Evolutionary conservation across 2,888 invertebrate species (phyloP), one percentile per base, ranked within the genome.

Genomic region (Drosophila antonietae): DNA sequence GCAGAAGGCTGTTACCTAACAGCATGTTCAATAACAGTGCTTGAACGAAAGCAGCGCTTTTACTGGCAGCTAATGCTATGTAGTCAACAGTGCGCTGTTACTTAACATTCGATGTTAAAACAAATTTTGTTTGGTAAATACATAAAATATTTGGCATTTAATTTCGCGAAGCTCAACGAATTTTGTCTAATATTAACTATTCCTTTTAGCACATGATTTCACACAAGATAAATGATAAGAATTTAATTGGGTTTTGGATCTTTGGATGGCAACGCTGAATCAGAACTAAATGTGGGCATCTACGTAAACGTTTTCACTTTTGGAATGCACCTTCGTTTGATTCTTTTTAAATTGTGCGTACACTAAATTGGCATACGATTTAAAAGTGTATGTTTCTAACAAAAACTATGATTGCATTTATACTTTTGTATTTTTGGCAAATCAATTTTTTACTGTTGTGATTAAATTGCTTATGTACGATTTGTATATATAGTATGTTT

Each of bases 111-210:
- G 51, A 73, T 58, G 49, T 49, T 68, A 70, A 49, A 72, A 74
- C 53, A 67, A 81, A 75, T 71, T 81, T 77, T 75, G 81, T 55
- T 55, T 41, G 39, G 18, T 87, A 86, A 87, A 79, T 85, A 69
- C 66, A 77, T 79, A 72, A 87, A 80, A 84, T 86, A 78, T 87
- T 87, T 87, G 90, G 88, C 81, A 88, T 85, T 65, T 75, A 78
- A 87, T 88, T 89, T 87, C 82, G 80, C 51, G 82, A 84, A 88
- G 88, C 83, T 88, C 78, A 85, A 88, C 78, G 71, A 77, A 76
- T 89, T 74, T 65, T 20, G 37, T 67, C 46, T 49, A 55, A 62
- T 49, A 31, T 47, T 66, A 51, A 49, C 63, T 53, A 46, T 58
- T 53, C 39, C 15, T 65, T 64, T 65, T 75, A 73, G 65, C 78